Evolutionary conservation across 2,113 vertebrate species (phyloP).

Genomic region (Podarcis muralis): DNA sequence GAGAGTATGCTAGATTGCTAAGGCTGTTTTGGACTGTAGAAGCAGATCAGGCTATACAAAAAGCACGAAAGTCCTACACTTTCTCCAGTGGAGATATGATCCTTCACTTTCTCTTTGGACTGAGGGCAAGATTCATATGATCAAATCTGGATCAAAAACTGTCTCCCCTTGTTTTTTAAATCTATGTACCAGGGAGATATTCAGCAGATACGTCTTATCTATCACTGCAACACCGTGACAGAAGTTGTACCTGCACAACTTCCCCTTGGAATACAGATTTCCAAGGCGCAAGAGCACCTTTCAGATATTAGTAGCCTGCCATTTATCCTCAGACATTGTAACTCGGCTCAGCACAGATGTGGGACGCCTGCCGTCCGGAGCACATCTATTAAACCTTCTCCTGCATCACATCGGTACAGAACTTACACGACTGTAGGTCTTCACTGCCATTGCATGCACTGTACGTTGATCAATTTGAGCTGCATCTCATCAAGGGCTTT

Average conservation of each 20-base stretch:
- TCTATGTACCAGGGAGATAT: neutral
- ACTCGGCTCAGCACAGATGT: neutral
- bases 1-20: neutral
- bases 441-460: neutral
- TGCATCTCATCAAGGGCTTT: neutral
- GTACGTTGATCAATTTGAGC: neutral
- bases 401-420: neutral
- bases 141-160: neutral
- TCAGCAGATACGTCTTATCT: neutral
- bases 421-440: neutral
- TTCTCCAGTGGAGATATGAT: neutral
- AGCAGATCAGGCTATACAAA: neutral
- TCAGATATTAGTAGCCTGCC: neutral
- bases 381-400: neutral
- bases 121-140: neutral
- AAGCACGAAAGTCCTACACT: rapidly evolving
- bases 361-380: neutral
- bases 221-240: neutral
- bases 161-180: neutral
- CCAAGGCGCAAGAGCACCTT: neutral
- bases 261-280: neutral
- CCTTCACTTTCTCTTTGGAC: neutral
- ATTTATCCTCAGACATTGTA: neutral
- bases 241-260: neutral
- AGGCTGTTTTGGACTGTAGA: neutral